Evolutionary conservation across 2,888 invertebrate species (phyloP), one percentile per base, ranked within the genome.

Genomic region (Lochmaea capreae): DNA sequence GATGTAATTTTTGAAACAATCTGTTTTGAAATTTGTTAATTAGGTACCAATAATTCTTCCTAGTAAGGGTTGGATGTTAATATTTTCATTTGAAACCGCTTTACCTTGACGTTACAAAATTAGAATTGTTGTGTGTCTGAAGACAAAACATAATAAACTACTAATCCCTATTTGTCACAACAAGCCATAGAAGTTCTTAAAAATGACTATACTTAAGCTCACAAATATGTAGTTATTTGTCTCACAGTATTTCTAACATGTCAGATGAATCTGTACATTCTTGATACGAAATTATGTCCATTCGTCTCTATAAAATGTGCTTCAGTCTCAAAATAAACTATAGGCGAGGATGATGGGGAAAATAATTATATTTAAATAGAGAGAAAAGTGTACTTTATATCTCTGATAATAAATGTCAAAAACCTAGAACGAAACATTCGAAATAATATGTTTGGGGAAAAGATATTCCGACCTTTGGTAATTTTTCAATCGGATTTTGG

Each of bases 401-500:
- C 4, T 46, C 46, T 14, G 46, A 46, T 46, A 14, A 46, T 46
- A 46, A 46, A 46, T 46, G 46, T 46, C 46, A 46, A 3, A 46
- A 46, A 46, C 46, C 12, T 5, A 12, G 12, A 43, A 43, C 10
- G 14, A 42, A 42, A 42, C 11, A 11, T 11, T 42, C 11, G 2
- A 42, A 46, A 39, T 39, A 12, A 46, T 46, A 14, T 14, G 14
- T 11, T 46, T 12, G 46, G 46, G 5, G 11, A 46, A 46, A 4
- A 11, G 11, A 43, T 43, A 11, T 43, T 43, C 43, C 43, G 43
- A 43, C 11, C 2, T 43, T 43, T 5, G 46, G 46, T 65, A 70
- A 73, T 77, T 76, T 76, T 68, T 77, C 74, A 72, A 75, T 73
- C 57, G 75, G 65, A 67, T 63, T 70, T 77, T 74, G 75, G 73